Evolutionary conservation across 1,140 invertebrate species (phyloP).

Genomic region (Pantala flavescens): DNA sequence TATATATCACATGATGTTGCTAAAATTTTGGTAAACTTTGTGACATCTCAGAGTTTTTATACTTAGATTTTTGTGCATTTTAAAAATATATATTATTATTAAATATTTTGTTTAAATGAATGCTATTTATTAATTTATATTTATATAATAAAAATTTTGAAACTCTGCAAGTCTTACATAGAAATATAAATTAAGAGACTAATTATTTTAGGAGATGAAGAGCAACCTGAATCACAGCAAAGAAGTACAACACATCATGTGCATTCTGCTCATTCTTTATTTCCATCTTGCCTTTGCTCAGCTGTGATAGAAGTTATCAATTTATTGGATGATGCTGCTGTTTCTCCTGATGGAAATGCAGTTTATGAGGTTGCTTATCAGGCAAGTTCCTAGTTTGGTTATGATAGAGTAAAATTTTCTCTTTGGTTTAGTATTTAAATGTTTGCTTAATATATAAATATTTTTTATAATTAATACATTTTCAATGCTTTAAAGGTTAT

Average conservation of each 20-base stretch:
- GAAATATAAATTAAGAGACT: too few species aligned
- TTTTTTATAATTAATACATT: not conserved
- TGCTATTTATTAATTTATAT: too few species aligned
- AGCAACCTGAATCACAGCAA: constrained; percentile 22
- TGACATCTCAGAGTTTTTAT: too few species aligned
- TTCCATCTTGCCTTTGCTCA: constrained; percentile 92
- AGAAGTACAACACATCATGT: constrained; percentile 51
- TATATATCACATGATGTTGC: too few species aligned
- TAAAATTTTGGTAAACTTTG: too few species aligned
- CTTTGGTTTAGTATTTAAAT: too few species aligned
- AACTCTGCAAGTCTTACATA: too few species aligned
- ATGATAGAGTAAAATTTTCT: not conserved
- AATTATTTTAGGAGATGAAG: constrained; percentile 26
- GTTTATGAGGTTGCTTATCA: constrained; percentile 86
- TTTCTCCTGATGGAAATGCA: constrained; percentile 83
- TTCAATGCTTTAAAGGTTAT: constrained; percentile 57
- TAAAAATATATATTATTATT: too few species aligned
- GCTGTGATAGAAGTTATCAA: constrained; percentile 91
- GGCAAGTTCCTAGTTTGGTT: constrained; percentile 33
- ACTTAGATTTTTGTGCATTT: too few species aligned
- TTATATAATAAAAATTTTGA: too few species aligned
- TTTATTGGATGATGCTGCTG: constrained; percentile 90
- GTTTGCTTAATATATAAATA: too few species aligned
- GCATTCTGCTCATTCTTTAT: constrained; percentile 84
- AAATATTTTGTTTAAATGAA: too few species aligned